Conservation (phyloP, 2,113 vertebrate genomes). For the Saguinus imperator region DNA sequence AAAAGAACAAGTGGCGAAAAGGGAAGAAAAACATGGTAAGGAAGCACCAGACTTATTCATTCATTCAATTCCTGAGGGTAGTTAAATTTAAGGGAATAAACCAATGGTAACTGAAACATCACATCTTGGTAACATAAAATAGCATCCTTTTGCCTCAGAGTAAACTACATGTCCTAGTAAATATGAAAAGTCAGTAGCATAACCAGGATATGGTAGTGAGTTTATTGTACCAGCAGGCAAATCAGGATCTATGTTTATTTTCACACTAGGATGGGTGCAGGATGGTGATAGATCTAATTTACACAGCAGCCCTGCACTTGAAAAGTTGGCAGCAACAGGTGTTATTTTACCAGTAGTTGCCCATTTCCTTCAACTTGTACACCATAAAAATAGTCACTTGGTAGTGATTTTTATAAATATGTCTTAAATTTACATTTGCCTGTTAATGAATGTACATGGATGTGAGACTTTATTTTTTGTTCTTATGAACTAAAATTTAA, state of each 20-base stretch:
- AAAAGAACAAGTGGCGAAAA: not conserved
- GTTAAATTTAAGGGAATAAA: not conserved
- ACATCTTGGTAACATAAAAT: not conserved
- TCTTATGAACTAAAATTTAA: not conserved
- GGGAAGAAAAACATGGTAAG: not conserved
- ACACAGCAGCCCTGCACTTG: not conserved
- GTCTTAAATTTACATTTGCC: not conserved
- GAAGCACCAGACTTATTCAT: not conserved
- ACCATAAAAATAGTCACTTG: too few relatives aligned
- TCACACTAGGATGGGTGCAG: not conserved
- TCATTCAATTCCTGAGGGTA: not conserved
- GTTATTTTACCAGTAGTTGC: not conserved
- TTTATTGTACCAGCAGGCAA: not conserved
- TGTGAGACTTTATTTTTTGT: not conserved
- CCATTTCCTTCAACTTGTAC: not conserved
- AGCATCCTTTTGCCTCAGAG: not conserved
- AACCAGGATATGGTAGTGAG: too few relatives aligned
- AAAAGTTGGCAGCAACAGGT: not conserved
- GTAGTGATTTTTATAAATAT: not conserved
- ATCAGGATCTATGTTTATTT: not conserved
- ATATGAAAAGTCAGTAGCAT: accelerated
- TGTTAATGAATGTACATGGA: not conserved
- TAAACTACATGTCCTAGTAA: not conserved
- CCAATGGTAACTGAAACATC: not conserved
- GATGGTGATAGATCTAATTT: too few relatives aligned